Evolutionary conservation across 2,113 vertebrate species (phyloP).

Genomic region (Amia ocellicauda): DNA sequence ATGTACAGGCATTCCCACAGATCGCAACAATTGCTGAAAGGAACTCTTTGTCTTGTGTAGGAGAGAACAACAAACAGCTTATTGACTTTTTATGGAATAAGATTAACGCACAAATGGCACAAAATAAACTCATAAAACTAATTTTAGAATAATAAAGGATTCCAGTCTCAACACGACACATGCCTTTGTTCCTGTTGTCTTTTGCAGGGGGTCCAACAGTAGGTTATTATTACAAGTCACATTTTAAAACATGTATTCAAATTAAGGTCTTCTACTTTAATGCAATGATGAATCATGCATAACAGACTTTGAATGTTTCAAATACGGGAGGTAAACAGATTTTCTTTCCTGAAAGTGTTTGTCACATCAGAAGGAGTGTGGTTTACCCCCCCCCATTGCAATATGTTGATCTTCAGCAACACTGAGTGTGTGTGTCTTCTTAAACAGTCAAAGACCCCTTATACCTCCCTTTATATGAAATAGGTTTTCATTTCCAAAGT

Average conservation of each 20-base stretch:
- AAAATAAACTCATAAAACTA: constrained; percentile 67
- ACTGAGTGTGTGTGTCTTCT: too few relatives aligned
- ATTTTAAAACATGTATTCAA: not conserved
- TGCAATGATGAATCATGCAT: too few relatives aligned
- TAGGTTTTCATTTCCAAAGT: too few relatives aligned
- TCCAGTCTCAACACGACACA: not conserved
- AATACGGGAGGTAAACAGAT: too few relatives aligned
- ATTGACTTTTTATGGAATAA: constrained; percentile 65
- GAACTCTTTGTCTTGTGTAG: constrained; percentile 84
- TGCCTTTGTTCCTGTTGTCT: too few relatives aligned
- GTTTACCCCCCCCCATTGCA: too few relatives aligned
- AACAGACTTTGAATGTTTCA: too few relatives aligned
- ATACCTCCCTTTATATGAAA: too few relatives aligned
- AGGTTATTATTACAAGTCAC: not conserved
- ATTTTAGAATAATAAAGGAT: constrained; percentile 48
- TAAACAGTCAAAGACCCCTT: too few relatives aligned
- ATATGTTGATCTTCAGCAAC: too few relatives aligned
- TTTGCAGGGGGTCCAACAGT: not conserved
- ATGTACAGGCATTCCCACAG: constrained; percentile 76
- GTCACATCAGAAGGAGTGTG: too few relatives aligned
- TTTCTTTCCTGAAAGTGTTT: too few relatives aligned
- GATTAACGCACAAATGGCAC: constrained; percentile 50
- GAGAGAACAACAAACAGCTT: constrained; percentile 78
- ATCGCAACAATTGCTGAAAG: constrained; percentile 74
- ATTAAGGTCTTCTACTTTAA: not conserved